Evolutionary conservation across 2,888 invertebrate genomes (phyloP).

Genomic region (Amblyjoppa fuscipennis): DNA sequence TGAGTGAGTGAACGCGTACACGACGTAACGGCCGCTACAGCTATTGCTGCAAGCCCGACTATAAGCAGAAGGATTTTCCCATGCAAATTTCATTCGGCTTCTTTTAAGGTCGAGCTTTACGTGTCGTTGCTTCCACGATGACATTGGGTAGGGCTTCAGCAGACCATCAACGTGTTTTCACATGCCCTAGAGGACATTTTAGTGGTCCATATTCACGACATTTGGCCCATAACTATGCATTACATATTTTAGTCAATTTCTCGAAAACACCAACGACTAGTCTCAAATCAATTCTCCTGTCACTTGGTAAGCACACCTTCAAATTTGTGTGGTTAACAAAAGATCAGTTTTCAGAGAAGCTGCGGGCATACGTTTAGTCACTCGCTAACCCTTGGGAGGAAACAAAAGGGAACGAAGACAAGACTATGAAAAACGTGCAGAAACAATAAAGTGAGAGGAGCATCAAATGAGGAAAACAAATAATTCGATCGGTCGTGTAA

Average conservation of each 20-base stretch:
- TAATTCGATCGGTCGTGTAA: no score
- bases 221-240: not conserved
- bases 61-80: constrained; percentile 77
- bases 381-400: no score
- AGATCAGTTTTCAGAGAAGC: no score
- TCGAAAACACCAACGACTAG: not conserved
- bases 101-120: constrained; percentile 64
- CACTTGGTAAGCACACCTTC: not conserved
- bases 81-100: constrained; percentile 81
- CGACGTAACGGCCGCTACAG: constrained; percentile 1
- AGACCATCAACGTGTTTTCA: constrained; percentile 33
- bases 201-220: constrained; percentile 1
- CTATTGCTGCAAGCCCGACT: constrained; percentile 51
- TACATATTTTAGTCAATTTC: not conserved
- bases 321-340: not conserved
- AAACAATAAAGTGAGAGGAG: no score
- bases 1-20: constrained; percentile 15
- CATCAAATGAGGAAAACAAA: no score
- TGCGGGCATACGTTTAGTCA: no score
- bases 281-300: not conserved
- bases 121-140: constrained; percentile 51
- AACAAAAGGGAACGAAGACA: no score
- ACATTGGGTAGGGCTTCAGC: constrained; percentile 22
- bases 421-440: no score
- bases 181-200: constrained; percentile 11